Evolutionary conservation across 2,113 vertebrate genomes (phyloP), one percentile per base, ranked within the genome.

Genomic region (Chamaea fasciata): DNA sequence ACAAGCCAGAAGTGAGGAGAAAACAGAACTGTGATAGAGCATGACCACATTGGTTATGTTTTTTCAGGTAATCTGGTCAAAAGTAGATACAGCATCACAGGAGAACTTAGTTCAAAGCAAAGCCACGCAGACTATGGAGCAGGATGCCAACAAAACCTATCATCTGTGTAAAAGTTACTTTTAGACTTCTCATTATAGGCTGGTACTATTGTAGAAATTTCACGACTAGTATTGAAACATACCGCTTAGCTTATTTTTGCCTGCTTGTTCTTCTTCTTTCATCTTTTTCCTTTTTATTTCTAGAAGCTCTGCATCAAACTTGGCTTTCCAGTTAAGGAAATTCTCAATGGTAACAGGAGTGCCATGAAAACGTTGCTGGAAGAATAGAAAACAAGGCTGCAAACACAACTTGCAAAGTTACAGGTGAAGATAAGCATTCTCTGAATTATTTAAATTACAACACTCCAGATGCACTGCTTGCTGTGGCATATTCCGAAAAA

Each of bases 311-410:
- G 96, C 88, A 83, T 99, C 99, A 98, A 99, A 99, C 68, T 92
- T 98, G 5, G 98, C 98, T 97, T 99, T 99, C 99, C 99, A 99
- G 33, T 97, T 98, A 86, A 99, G 97, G 94, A 99, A 99, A 97
- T 98, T 99, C 94, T 99, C 99, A 91, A 99, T 99, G 31, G 99
- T 99, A 77, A 99, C 99, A 88, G 99, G 98, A 33, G 99, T 99
- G 80, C 99, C 99, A 95, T 99, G 99, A 97, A 99, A 99, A 60
- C 97, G 97, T 98, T 97, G 96, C 98, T 98, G 95, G 68, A 94
- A 96, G 69, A 81, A 83, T 9, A 96, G 90, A 80, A 93, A 89
- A 91, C 19, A 94, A 23, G 19, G 59, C 44, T 84, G 24, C 31
- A 49, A 84, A 96, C 22, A 94, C 27, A 95, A 87, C 31, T 71